A percentile compares a stretch with the other conserved stretches of the same genome.
Conservation (phyloP, 1,140 invertebrate genomes). For the Geopemphigus sp. region DNA sequence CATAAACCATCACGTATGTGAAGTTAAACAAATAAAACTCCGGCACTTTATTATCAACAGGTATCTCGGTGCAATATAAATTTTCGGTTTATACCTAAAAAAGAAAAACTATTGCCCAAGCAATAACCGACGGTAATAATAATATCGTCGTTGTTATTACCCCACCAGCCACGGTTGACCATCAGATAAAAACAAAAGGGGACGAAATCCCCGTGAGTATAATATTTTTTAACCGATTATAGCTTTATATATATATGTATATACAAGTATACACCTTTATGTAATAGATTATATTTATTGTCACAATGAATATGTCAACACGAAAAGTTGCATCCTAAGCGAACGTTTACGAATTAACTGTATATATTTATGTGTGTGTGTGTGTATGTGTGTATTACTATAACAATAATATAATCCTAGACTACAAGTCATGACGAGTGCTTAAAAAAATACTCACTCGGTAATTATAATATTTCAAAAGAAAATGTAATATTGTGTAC, state of each 20-base stretch:
- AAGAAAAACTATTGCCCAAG: constrained; percentile 5
- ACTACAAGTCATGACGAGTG: neutral
- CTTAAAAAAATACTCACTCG: no score
- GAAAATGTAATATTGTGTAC: no score
- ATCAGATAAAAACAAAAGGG: constrained; percentile 46
- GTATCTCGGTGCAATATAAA: constrained; percentile 18
- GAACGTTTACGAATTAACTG: neutral
- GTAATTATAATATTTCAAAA: no score
- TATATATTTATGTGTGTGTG: no score
- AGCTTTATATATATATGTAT: constrained; percentile 1
- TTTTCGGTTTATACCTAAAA: neutral
- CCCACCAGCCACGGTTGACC: constrained; percentile 23
- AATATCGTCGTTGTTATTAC: constrained; percentile 29
- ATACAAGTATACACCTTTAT: neutral
- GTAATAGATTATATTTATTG: constrained; percentile 33
- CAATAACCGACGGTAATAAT: constrained; percentile 42
- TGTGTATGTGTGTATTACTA: no score
- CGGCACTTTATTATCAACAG: constrained; percentile 36
- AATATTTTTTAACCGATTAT: constrained; percentile 23
- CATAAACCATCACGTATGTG: constrained; percentile 11
- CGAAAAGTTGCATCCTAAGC: constrained; percentile 8
- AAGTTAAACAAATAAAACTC: constrained; percentile 11
- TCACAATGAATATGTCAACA: constrained; percentile 38
- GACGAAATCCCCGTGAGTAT: neutral
- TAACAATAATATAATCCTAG: neutral